Conservation (phyloP, 1,140 invertebrate species). For the Propsilocerus akamusi region DNA sequence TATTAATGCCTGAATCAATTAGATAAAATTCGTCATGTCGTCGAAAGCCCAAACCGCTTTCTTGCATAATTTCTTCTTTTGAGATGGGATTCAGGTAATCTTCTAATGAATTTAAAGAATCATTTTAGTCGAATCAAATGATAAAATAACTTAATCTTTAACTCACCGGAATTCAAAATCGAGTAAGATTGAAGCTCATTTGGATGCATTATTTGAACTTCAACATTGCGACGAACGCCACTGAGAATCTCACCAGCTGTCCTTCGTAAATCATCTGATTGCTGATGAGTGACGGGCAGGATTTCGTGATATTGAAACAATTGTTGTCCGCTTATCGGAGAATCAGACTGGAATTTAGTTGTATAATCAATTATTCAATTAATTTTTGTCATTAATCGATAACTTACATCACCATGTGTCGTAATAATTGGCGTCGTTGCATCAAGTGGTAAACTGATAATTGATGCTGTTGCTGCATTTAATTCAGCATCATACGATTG, state of each 20-base stretch:
- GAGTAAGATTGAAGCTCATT: not conserved
- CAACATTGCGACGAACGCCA: conserved; percentile 25
- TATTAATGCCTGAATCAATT: conserved; percentile 21
- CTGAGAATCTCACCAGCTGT: conserved; percentile 27
- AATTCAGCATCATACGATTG: not conserved
- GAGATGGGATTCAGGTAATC: conserved; percentile 29
- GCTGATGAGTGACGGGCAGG: not conserved
- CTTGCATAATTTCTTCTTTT: conserved; percentile 23
- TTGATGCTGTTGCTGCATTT: not conserved
- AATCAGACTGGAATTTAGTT: not conserved
- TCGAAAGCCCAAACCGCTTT: conserved; percentile 18
- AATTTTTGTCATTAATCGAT: too few relatives aligned
- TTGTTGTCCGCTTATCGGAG: not conserved
- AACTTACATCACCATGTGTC: not conserved
- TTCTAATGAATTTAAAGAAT: conserved; percentile 5
- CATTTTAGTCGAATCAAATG: not conserved
- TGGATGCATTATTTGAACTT: conserved; percentile 25
- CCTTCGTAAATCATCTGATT: conserved; percentile 21
- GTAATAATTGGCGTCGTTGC: not conserved
- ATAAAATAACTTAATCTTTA: not conserved
- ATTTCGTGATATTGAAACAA: not conserved
- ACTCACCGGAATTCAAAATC: not conserved
- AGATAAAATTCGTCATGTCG: conserved; percentile 18
- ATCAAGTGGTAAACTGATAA: not conserved
- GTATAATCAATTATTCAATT: not conserved